Base-by-base conservation (phyloP, 2,113 vertebrate species). In the Urocynchramus pylzowi region DNA sequence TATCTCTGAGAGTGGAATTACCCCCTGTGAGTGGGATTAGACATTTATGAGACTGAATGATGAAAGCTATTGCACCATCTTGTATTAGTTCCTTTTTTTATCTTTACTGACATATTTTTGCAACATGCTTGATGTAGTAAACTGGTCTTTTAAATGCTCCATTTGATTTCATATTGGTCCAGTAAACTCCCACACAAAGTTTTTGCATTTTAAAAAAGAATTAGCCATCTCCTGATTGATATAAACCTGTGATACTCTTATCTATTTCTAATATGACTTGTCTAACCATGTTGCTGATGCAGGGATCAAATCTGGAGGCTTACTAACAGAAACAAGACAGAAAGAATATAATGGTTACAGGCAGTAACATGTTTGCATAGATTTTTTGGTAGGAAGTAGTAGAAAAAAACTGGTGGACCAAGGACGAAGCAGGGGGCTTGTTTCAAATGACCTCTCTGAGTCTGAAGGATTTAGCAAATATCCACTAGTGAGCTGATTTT, bases 41-140 rank as follows among this genome's bases (percentile, higher is more conserved):
- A 95, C 89, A 94, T 97, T 98, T 98, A 97, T 90, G 87, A 97
- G 96, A 93, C 77, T 94, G 88, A 89, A 97, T 98, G 97, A 97
- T 97, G 97, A 98, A 98, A 97, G 81, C 79, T 97, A 87, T 97
- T 98, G 97, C 96, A 84, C 96, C 95, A 98, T 95, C 91, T 87
- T 93, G 90, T 86, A 97, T 97, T 96, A 98, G 97, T 91, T 86
- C 44, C 77, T 44, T 92, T 61, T 96, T 97, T 98, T 97, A 98
- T 98, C 98, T 98, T 97, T 89, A 82, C 78, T 92, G 90, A 88
- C 88, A 84, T 89, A 91, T 87, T 97, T 97, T 97, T 98, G 84
- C 84, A 96, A 96, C 73, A 94, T 95, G 68, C 88, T 97, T 97
- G 94, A 97, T 97, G 93, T 71, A 81, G 53, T 96, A 97, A 97